Evolutionary conservation across 2,888 invertebrate species (phyloP).

Genomic region (Marronus borbonicus): DNA sequence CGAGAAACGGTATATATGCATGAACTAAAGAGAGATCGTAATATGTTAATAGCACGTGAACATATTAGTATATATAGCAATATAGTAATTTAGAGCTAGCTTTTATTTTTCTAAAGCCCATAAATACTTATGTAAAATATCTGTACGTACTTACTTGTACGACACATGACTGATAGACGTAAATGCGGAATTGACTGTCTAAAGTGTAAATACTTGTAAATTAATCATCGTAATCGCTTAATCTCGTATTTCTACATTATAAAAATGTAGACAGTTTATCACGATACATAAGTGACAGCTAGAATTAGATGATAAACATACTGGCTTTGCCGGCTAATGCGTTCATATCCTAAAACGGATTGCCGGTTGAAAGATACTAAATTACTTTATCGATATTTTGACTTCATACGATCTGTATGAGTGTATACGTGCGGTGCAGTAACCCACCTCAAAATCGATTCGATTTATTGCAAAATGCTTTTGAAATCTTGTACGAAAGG

Average conservation of each 20-base stretch:
- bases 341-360: conserved; percentile 47
- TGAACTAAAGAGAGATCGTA: neutral
- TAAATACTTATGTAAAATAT: neutral
- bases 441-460: neutral
- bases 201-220: conserved; percentile 43
- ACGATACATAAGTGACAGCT: conserved; percentile 48
- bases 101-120: neutral
- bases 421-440: neutral
- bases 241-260: conserved; percentile 49
- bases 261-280: conserved; percentile 48
- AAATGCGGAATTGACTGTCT: conserved; percentile 41
- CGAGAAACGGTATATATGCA: neutral
- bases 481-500: too few relatives aligned
- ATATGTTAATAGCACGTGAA: neutral
- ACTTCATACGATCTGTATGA: neutral
- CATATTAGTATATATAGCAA: too few relatives aligned
- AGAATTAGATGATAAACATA: conserved; percentile 47
- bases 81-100: neutral
- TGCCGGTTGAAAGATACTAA: conserved; percentile 44
- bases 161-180: conserved; percentile 25
- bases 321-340: conserved; percentile 39
- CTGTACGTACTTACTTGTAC: conserved; percentile 3
- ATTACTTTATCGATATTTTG: conserved; percentile 45
- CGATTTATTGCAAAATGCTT: neutral
- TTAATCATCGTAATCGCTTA: conserved; percentile 48